phyloP scores from a whole-genome alignment of 2,113 vertebrate species.

The Aphyosemion australe region DNA sequence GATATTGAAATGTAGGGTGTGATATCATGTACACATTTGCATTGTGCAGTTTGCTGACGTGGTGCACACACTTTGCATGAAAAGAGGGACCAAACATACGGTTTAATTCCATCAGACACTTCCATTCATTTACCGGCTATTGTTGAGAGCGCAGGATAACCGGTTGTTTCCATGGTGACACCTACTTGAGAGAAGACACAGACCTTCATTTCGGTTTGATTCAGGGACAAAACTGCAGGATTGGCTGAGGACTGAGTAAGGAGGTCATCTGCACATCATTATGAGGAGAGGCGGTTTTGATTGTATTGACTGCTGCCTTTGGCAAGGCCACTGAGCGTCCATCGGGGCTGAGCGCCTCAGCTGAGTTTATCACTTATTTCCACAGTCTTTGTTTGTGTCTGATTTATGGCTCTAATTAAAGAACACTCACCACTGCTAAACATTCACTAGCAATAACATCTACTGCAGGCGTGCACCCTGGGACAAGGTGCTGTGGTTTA shows the following conservation, averaged over 20 bases:
- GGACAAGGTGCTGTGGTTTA: conserved; percentile 44
- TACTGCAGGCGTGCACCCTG: conserved; percentile 28
- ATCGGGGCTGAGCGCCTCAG: conserved; percentile 15
- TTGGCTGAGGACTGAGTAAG: conserved; percentile 27
- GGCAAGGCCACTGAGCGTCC: conserved; percentile 24
- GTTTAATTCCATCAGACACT: conserved; percentile 71
- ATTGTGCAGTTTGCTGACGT: conserved; percentile 24
- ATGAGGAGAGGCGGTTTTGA: conserved; percentile 47
- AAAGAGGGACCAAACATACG: conserved; percentile 49
- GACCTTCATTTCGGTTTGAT: conserved; percentile 72
- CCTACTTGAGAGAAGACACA: conserved; percentile 66
- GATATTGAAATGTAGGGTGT: conserved; percentile 21
- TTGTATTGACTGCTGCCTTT: conserved; percentile 33
- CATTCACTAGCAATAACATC: conserved; percentile 53
- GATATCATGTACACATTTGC: conserved; percentile 31
- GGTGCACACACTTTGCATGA: conserved; percentile 37
- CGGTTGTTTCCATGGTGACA: conserved; percentile 81
- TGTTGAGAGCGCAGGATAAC: conserved; percentile 70
- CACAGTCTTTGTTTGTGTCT: conserved; percentile 22
- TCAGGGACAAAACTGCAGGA: conserved; percentile 61
- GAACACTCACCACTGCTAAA: conserved; percentile 46
- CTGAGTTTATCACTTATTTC: conserved; percentile 8
- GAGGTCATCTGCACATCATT: conserved; percentile 39
- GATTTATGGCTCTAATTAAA: conserved; percentile 76
- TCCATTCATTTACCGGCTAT: conserved; percentile 74